Evolutionary conservation across 2,888 invertebrate species (phyloP).

Genomic region (Camponotus fellah): DNA sequence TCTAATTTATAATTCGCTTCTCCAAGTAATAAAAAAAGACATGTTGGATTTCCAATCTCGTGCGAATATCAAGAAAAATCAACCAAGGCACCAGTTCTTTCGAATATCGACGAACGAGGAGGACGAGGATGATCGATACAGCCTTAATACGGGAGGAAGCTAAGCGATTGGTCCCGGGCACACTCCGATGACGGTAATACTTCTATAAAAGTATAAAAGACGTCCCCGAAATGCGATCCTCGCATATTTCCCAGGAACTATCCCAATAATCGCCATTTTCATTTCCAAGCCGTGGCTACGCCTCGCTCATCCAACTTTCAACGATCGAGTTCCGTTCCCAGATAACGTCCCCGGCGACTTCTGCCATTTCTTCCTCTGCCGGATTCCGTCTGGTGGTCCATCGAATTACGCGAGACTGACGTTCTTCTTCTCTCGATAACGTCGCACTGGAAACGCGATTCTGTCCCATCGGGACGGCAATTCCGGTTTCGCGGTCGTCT

Average conservation of each 20-base stretch:
- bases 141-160: conserved; percentile 25
- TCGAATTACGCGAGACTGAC: conserved; percentile 60
- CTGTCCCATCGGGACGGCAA: conserved; percentile 68
- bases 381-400: conserved; percentile 47
- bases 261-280: conserved; percentile 33
- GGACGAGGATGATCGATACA: conserved; percentile 29
- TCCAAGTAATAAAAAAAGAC: background rate
- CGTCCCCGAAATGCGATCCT: conserved; percentile 18
- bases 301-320: conserved; percentile 26
- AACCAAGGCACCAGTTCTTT: conserved; percentile 59
- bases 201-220: conserved; percentile 73
- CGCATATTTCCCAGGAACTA: conserved; percentile 54
- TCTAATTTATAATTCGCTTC: conserved; percentile 28
- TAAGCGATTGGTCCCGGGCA: conserved; percentile 58
- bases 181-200: conserved; percentile 27
- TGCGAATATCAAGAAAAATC: conserved; percentile 28
- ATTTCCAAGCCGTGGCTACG: conserved; percentile 47
- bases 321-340: conserved; percentile 48
- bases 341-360: conserved; percentile 40
- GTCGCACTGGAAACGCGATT: conserved; percentile 55
- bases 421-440: conserved; percentile 46
- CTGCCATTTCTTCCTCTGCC: conserved; percentile 47
- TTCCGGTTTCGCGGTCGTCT: conserved; percentile 64
- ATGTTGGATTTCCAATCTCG: background rate
- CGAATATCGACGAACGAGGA: conserved; percentile 10